These are phyloP conservation scores for Oryctes rhinoceros DNA, from an alignment of 1,140 invertebrate genomes.

Conservation along the genomic window DNA sequence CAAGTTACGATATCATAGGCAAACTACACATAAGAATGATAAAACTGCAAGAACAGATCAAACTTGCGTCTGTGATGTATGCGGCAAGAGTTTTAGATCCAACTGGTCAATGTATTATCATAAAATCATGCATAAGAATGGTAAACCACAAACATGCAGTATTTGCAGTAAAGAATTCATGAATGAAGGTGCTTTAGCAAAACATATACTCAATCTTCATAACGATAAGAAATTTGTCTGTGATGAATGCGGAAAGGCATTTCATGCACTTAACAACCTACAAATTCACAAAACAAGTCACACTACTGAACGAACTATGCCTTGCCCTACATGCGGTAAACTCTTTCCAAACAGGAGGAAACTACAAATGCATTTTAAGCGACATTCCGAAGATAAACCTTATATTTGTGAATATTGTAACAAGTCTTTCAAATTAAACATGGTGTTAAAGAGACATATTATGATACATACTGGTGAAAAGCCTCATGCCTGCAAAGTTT, in stretches of 20 bases:
- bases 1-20: conserved; percentile 1
- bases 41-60: conserved; percentile 17
- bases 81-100: conserved; percentile 1
- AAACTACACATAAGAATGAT: not conserved
- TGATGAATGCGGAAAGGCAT: conserved; percentile 1
- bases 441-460: conserved; percentile 1
- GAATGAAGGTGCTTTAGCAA: not conserved
- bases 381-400: not conserved
- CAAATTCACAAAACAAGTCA: not conserved
- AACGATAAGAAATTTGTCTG: not conserved
- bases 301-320: not conserved
- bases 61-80: not conserved
- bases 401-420: conserved; percentile 1
- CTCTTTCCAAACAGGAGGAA: not conserved
- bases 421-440: conserved; percentile 5
- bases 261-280: not conserved
- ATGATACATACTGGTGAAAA: conserved; percentile 25
- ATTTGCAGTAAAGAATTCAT: not conserved
- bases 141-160: not conserved
- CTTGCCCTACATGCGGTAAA: not conserved
- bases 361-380: not conserved
- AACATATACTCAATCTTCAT: not conserved
- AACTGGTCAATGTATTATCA: conserved; percentile 12
- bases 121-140: not conserved
- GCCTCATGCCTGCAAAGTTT: conserved; percentile 11